phyloP scores from a whole-genome alignment of 1,140 invertebrate genomes.

The Charaxes varanes region DNA sequence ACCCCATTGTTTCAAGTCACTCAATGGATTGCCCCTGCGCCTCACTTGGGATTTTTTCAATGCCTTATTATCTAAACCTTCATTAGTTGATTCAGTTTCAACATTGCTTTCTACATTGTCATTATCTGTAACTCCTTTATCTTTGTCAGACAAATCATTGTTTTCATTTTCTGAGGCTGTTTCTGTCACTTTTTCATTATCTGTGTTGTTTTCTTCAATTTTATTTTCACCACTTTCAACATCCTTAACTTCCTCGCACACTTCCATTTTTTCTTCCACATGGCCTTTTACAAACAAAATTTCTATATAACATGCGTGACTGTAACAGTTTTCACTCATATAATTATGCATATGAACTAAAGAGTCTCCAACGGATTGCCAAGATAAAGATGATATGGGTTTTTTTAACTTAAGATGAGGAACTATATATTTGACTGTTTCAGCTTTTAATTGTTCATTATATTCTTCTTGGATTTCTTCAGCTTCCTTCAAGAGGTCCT shows the following conservation, averaged over 20 bases:
- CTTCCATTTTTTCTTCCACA: slow-evolving; percentile 32
- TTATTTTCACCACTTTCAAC: slow-evolving; percentile 35
- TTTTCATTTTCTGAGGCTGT: slow-evolving; percentile 59
- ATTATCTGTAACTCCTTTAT: slow-evolving; percentile 50
- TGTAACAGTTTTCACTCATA: slow-evolving; percentile 75
- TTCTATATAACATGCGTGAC: slow-evolving; percentile 62
- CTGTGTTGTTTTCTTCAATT: slow-evolving; percentile 31
- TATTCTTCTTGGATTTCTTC: slow-evolving; percentile 76
- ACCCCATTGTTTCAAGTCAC: slow-evolving; percentile 81
- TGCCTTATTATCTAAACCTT: slow-evolving; percentile 50
- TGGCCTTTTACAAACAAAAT: slow-evolving; percentile 42
- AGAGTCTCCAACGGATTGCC: slow-evolving; percentile 80
- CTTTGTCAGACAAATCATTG: slow-evolving; percentile 55
- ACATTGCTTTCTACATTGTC: slow-evolving; percentile 57
- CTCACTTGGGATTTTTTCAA: slow-evolving; percentile 76
- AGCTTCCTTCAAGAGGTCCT: slow-evolving; percentile 79
- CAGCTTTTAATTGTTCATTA: slow-evolving; percentile 73
- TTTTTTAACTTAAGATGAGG: slow-evolving; percentile 76
- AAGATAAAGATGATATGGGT: slow-evolving; percentile 76
- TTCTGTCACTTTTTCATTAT: slow-evolving; percentile 40
- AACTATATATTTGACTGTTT: slow-evolving; percentile 73
- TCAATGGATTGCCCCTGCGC: slow-evolving; percentile 79
- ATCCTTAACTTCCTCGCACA: slow-evolving; percentile 23
- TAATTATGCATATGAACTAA: slow-evolving; percentile 80
- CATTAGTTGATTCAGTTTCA: slow-evolving; percentile 25